Evolutionary conservation across 2,888 invertebrate genomes (phyloP), one percentile per base, ranked within the genome.

Genomic region (Pherbina coryleti): DNA sequence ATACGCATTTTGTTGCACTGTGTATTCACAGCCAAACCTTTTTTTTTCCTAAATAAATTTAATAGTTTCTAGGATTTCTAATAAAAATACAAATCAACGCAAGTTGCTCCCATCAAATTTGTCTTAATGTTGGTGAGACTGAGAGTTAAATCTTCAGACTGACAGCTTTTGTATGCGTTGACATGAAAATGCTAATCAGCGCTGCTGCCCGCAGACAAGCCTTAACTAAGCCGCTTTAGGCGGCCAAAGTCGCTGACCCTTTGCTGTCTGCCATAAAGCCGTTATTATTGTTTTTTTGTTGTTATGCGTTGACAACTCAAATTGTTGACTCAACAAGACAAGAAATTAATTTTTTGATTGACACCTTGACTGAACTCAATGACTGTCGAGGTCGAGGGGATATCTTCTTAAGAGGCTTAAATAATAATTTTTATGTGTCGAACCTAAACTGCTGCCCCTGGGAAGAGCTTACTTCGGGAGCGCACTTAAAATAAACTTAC

Each of bases 341-440:
- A 80, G 79, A 79, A 77, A 75, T 79, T 76, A 66, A 69, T 78
- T 71, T 55, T 81, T 77, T 85, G 86, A 85, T 85, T 86, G 85
- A 86, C 86, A 85, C 85, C 85, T 82, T 82, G 84, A 86, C 85
- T 85, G 85, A 85, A 85, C 25, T 34, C 60, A 72, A 60, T 60
- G 44, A n/a, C n/a, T 22, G 57, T 17, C 22, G 17, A n/a, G 60
- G 25, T 60, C 22, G 22, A 25, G 9, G 7, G 7, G 22, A 55
- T 25, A 25, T 44, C 60, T 44, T 19, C 44, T 82, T 85, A 84
- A 85, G 82, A 81, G 80, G 83, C 85, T 85, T 85, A 85, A 82
- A 82, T 84, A 37, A 19, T 37, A 11, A 17, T 44, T 34, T 44
- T 67, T 19, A 22, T 25, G 22, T 31, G 64, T 34, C n/a, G n/a